These are phyloP conservation scores for Chlamydotis undulata DNA, from an alignment of 2,113 vertebrate species.

Conservation along the genomic window DNA sequence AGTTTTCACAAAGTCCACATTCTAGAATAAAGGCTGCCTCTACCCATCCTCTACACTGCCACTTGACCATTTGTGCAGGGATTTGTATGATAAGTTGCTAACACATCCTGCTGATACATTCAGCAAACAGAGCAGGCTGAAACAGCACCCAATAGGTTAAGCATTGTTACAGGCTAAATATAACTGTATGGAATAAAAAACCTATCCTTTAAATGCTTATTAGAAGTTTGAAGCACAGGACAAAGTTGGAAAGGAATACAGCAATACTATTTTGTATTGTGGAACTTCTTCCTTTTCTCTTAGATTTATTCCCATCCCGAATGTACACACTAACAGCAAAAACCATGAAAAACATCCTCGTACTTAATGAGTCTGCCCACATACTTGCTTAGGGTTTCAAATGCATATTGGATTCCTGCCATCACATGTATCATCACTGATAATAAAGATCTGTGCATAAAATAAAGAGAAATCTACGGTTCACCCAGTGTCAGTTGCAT, in stretches of 20 bases:
- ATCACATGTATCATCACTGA: background rate
- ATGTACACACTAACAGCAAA: background rate
- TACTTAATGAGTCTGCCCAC: background rate
- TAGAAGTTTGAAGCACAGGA: background rate
- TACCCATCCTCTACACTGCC: background rate
- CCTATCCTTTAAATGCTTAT: background rate
- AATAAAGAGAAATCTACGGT: background rate
- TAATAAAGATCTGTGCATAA: conserved; percentile 25
- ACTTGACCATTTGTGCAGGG: background rate
- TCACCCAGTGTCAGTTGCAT: background rate
- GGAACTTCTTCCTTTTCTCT: background rate
- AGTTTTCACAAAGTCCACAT: background rate
- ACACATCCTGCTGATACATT: background rate
- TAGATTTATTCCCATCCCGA: background rate
- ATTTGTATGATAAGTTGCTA: background rate
- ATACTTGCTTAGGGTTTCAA: background rate
- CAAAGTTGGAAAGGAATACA: background rate
- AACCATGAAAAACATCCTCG: background rate
- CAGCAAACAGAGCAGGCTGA: background rate
- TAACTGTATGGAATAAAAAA: background rate
- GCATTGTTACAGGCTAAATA: background rate
- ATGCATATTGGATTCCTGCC: conserved; percentile 40
- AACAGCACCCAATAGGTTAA: background rate
- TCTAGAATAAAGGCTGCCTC: background rate
- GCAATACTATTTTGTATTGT: background rate